Percentiles rank a stretch among this genome's conserved stretches.
These are phyloP conservation scores for Oenanthe oenanthe DNA, from an alignment of 2,113 vertebrate species.

Conservation along the genomic window DNA sequence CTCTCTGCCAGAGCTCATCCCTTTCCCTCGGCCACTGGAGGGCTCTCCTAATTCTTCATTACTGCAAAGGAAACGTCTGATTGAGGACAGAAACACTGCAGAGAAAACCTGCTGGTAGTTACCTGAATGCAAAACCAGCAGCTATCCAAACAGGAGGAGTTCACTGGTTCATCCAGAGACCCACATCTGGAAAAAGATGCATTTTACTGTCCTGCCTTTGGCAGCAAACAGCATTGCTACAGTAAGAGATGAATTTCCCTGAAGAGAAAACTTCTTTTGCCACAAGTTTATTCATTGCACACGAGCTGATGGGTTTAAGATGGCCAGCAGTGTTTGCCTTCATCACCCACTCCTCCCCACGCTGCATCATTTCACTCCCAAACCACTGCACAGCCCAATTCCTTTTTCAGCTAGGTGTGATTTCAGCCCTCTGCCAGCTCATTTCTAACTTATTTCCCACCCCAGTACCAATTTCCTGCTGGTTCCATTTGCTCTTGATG, in stretches of 20 bases:
- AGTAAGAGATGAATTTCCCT: neutral
- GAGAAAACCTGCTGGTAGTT: neutral
- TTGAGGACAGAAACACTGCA: neutral
- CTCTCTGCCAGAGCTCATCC: neutral
- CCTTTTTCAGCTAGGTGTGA: neutral
- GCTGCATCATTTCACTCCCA: fast-evolving
- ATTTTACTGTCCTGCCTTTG: neutral
- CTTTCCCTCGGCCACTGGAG: constrained; percentile 37
- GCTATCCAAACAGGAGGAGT: neutral
- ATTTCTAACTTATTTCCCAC: neutral
- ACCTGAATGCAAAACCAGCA: neutral
- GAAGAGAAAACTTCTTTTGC: neutral
- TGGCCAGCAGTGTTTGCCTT: neutral
- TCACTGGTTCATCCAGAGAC: neutral
- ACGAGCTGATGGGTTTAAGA: neutral
- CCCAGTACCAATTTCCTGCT: neutral
- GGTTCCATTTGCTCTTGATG: neutral
- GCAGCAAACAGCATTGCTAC: neutral
- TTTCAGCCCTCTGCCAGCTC: neutral
- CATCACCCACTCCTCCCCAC: neutral
- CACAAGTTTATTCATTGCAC: neutral
- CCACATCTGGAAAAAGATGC: neutral
- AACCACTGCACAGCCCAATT: neutral
- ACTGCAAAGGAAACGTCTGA: neutral
- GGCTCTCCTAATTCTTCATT: constrained; percentile 45